Base-by-base conservation (phyloP, 2,797 vertebrate genomes). In the Parotocinclus haroldoi region DNA sequence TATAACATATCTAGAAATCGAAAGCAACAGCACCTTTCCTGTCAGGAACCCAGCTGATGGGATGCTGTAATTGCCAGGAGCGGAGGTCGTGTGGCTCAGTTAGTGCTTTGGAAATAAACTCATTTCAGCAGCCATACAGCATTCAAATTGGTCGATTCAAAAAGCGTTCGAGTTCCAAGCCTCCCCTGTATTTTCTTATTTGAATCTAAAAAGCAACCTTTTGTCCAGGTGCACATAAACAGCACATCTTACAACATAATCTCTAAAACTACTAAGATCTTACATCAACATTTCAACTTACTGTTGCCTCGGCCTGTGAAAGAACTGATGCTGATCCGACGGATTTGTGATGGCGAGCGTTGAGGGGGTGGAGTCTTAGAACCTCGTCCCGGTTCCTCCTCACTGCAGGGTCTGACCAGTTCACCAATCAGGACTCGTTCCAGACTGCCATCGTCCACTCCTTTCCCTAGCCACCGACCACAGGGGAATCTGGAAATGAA, bases 361-460 rank as follows among this genome's bases (percentile, higher is more conserved):
- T 96, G 93, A 83, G 95, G 93, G 0, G 96, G 96, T 0, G 96
- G 95, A 4, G 95, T 98, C 60, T 93, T 93, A 44, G 95, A 91
- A 79, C 93, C 94, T 80, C 91, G 91, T 0, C 87, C 91, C 67
- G 90, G 83, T 58, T 98, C 96, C 36, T 99, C 96, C 0, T 98
- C 96, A 0, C 81, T 86, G 0, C 80, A 81, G 10, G 93, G 87
- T 10, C 87, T 84, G 78, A 97, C 89, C 81, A 98, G 77, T 75
- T 99, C 96, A 56, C 96, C 97, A 11, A 99, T 96, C 12, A 99
- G 93, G 27, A 99, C 91, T 57, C 97, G 81, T 73, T 99, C 96
- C 77, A 99, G 80, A 73, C 96, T 98, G 76, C 94, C 96, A 0
- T 99, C 96, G 0, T 96, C 97, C 0, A 99, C 87, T 0, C 97